Conservation (phyloP, 2,113 vertebrate species). For the Clinocottus analis region DNA sequence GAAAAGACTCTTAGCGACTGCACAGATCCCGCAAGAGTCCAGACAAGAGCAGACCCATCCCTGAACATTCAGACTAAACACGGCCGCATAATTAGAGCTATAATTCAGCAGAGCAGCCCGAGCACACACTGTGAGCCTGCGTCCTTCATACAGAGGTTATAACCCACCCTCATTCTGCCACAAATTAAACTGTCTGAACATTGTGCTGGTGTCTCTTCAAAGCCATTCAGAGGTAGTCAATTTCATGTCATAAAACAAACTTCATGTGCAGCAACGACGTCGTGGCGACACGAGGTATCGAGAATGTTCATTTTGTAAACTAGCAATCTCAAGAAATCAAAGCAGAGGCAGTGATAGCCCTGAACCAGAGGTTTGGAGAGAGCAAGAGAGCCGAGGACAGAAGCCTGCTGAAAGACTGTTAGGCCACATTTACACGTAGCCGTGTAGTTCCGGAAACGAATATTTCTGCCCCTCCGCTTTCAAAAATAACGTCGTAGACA, state of each 20-base stretch:
- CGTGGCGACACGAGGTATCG: neutral
- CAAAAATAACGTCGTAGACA: too few species aligned
- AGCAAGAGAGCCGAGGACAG: conserved; percentile 5
- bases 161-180: conserved; percentile 44
- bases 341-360: neutral
- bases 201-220: conserved; percentile 30
- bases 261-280: conserved; percentile 7
- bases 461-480: too few species aligned
- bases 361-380: conserved; percentile 8
- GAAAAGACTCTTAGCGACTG: conserved; percentile 48
- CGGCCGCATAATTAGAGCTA: conserved; percentile 68
- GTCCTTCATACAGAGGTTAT: conserved; percentile 56
- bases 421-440: too few species aligned
- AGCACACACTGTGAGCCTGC: conserved; percentile 36
- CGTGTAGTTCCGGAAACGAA: too few species aligned
- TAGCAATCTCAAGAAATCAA: neutral
- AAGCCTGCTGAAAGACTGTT: conserved; percentile 20
- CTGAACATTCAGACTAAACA: conserved; percentile 76
- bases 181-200: conserved; percentile 52
- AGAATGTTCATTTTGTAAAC: conserved; percentile 7
- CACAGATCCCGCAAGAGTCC: conserved; percentile 47
- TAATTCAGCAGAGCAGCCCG: conserved; percentile 64
- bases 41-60: conserved; percentile 73
- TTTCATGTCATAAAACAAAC: conserved; percentile 14
- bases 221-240: conserved; percentile 20